phyloP scores from a whole-genome alignment of 1,140 invertebrate genomes.

The Cataglyphis hispanica region DNA sequence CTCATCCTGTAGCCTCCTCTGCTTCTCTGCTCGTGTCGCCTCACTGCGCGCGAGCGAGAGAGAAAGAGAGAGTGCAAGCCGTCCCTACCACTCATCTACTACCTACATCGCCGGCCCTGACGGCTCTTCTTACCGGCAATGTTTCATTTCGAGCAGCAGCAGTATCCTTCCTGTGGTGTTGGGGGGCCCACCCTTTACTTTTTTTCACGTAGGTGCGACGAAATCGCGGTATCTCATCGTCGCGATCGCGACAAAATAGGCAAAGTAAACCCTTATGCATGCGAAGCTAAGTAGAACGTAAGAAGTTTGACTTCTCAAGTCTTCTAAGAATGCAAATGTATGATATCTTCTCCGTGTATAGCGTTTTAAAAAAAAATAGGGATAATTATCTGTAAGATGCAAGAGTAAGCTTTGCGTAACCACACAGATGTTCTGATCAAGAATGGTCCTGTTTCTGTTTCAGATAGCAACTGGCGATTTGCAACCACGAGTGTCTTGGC shows the following conservation, averaged over 20 bases:
- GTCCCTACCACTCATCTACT: slow-evolving; percentile 66
- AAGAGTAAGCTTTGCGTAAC: neutral
- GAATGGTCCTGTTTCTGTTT: slow-evolving; percentile 61
- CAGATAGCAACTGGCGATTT: slow-evolving; percentile 68
- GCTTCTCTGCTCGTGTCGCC: slow-evolving; percentile 73
- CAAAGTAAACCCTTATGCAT: slow-evolving; percentile 24
- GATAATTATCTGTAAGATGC: slow-evolving; percentile 5
- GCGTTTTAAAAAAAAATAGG: neutral
- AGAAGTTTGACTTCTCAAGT: slow-evolving; percentile 27
- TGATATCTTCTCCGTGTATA: neutral
- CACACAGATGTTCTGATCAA: neutral
- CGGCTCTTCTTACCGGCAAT: slow-evolving; percentile 83
- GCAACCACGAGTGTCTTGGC: slow-evolving; percentile 2
- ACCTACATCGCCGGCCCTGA: slow-evolving; percentile 75
- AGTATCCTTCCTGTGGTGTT: slow-evolving; percentile 74
- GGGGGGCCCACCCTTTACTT: slow-evolving; percentile 65
- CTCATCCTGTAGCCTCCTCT: slow-evolving; percentile 37
- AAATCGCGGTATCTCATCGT: slow-evolving; percentile 16
- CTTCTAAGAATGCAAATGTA: slow-evolving; percentile 1
- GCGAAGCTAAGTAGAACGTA: slow-evolving; percentile 28
- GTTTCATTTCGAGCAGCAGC: slow-evolving; percentile 83
- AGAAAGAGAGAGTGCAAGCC: slow-evolving; percentile 68
- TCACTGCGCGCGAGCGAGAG: slow-evolving; percentile 57
- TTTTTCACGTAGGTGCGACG: slow-evolving; percentile 64
- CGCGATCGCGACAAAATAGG: slow-evolving; percentile 31